Base-by-base conservation (phyloP, 2,797 vertebrate species). In the Tauraco hartlaubi region DNA sequence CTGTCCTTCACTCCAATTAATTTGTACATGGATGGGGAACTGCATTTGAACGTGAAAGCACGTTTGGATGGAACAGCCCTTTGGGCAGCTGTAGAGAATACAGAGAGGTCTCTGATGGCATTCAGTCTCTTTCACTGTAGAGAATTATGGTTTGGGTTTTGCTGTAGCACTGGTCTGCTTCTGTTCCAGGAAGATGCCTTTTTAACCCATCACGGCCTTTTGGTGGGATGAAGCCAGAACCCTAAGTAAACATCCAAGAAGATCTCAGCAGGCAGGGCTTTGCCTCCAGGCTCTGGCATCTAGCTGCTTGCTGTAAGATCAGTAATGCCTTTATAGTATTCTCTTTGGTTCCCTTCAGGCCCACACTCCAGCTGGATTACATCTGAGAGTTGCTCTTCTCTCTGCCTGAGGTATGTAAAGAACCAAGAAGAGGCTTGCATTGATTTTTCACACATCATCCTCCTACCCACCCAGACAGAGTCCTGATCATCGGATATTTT, bases 381-480 rank as follows among this genome's bases (percentile, higher is more conserved):
- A 79, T 75, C 59, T 58, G 59, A 58, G 54, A 66, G 37, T 31
- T 88, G 67, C 29, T 78, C 51, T 86, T 78, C 43, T 48, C 61
- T 64, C 61, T 74, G 41, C 56, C 66, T 61, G 66, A 33, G 23
- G 51, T 58, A 55, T 5, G 13, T 25, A 25, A 25, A 78, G 73
- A 84, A 78, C 72, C 51, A 72, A 87, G n/a, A 64, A 66, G 4
- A 69, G 59, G 48, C 20, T 88, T 44, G 39, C 56, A 95, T 35
- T 71, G 85, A 92, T 90, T 96, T 93, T 94, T 90, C 74, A 84
- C 80, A 63, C 51, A 55, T 64, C 51, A 33, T 6, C 39, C 51
- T 51, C 43, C 20, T 18, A 66, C 35, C 31, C 56, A 61, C 63
- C 62, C 37, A 63, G 62, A 66, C n/a, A 48, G 23, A n/a, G 56